phyloP scores from a whole-genome alignment of 2,888 invertebrate species.

The Hypolimnas misippus region DNA sequence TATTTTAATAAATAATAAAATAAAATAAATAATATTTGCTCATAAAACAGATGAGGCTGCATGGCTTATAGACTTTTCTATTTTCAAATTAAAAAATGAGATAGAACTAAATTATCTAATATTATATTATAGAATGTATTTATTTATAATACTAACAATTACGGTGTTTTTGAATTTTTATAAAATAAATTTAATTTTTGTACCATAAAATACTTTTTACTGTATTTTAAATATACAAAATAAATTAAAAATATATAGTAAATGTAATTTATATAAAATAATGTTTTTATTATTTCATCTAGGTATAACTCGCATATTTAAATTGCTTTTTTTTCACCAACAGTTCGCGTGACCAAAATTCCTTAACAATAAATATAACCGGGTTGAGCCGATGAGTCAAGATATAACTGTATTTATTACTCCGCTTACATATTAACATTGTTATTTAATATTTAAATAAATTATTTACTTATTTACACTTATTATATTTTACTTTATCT shows the following conservation, averaged over 20 bases:
- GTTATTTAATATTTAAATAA: constrained; percentile 1
- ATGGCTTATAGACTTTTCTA: not conserved
- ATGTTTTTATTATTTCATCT: not conserved
- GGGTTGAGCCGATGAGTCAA: constrained; percentile 24
- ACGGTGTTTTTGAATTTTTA: too few species aligned
- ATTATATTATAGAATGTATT: too few species aligned
- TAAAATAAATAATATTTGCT: not conserved
- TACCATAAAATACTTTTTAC: too few species aligned
- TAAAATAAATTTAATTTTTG: too few species aligned
- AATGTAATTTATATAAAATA: too few species aligned
- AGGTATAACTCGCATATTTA: not conserved
- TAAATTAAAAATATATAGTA: too few species aligned
- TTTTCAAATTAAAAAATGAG: too few species aligned
- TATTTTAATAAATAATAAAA: too few species aligned
- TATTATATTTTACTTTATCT: not conserved
- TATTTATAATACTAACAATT: too few species aligned
- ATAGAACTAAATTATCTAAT: too few species aligned
- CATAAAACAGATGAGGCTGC: not conserved
- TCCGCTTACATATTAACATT: constrained; percentile 9
- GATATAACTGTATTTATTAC: constrained; percentile 37
- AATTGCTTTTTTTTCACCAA: not conserved
- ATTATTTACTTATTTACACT: not conserved
- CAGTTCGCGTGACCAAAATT: constrained; percentile 7
- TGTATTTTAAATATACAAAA: too few species aligned
- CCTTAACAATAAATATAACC: constrained; percentile 9